A percentile compares a stretch with the other conserved stretches of the same genome.
Conservation (phyloP, 2,888 invertebrate genomes). For the Trilocha varians region DNA sequence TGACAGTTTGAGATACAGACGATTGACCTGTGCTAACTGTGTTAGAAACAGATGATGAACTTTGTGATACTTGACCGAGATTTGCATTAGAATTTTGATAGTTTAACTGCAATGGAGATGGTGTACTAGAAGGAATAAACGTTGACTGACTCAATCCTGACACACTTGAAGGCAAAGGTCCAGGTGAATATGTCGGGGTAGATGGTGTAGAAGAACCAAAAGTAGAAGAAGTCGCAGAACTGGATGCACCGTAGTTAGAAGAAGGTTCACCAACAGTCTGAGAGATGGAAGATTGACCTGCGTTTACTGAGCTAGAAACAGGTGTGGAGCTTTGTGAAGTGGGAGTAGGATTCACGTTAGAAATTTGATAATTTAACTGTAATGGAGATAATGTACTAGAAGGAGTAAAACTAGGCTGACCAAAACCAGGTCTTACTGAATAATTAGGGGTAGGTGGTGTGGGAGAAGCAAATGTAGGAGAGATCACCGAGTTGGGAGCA, state of each 20-base stretch:
- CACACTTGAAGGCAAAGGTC: neutral
- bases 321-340: no score
- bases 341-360: no score
- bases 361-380: no score
- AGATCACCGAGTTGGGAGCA: neutral
- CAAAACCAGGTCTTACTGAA: neutral
- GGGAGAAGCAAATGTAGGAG: neutral
- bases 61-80: neutral
- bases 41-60: neutral
- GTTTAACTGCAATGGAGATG: neutral
- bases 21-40: neutral
- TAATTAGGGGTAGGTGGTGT: neutral
- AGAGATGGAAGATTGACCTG: no score
- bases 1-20: neutral
- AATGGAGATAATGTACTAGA: no score
- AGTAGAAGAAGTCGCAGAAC: neutral
- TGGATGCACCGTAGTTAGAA: no score
- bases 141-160: neutral
- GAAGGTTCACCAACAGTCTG: no score
- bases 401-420: no score
- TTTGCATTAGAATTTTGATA: neutral
- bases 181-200: neutral
- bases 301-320: no score
- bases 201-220: neutral
- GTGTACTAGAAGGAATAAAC: no score